Conservation (phyloP, 2,888 invertebrate species). For the Ypsolopha scabrella region DNA sequence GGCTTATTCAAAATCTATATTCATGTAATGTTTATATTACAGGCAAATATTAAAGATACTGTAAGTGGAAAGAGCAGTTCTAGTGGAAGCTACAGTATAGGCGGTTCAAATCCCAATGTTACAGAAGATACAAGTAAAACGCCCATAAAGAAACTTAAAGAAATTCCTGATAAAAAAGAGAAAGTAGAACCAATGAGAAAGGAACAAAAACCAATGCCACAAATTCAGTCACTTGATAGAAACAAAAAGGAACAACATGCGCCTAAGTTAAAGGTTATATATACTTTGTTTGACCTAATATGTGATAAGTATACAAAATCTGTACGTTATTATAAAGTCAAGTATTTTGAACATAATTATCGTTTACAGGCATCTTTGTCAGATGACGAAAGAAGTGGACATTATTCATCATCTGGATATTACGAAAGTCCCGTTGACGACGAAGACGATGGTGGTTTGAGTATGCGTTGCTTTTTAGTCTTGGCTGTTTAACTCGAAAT, state of each 20-base stretch:
- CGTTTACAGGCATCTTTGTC: constrained; percentile 68
- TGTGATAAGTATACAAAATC: neutral
- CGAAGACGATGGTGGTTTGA: constrained; percentile 68
- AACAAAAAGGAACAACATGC: constrained; percentile 43
- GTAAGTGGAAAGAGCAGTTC: constrained; percentile 64
- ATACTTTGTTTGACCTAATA: constrained; percentile 1
- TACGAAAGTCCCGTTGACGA: constrained; percentile 81
- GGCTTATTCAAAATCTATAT: too few relatives aligned
- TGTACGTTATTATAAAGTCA: neutral
- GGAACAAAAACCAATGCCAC: constrained; percentile 15
- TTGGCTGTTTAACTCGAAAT: neutral
- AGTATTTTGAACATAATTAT: neutral
- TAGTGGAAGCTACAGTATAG: constrained; percentile 63
- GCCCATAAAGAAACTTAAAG: constrained; percentile 33
- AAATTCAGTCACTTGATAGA: constrained; percentile 15
- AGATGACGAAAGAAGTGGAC: constrained; percentile 77
- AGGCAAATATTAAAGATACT: constrained; percentile 37
- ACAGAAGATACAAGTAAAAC: constrained; percentile 26
- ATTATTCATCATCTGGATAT: constrained; percentile 81
- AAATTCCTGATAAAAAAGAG: constrained; percentile 30
- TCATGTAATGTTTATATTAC: constrained; percentile 10
- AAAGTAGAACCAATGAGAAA: constrained; percentile 26
- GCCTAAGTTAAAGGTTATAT: constrained; percentile 52
- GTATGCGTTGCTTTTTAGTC: constrained; percentile 24
- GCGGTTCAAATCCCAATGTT: constrained; percentile 54